These are phyloP conservation scores for Tamias sibiricus DNA, from an alignment of 2,113 vertebrate species.

Conservation along the genomic window DNA sequence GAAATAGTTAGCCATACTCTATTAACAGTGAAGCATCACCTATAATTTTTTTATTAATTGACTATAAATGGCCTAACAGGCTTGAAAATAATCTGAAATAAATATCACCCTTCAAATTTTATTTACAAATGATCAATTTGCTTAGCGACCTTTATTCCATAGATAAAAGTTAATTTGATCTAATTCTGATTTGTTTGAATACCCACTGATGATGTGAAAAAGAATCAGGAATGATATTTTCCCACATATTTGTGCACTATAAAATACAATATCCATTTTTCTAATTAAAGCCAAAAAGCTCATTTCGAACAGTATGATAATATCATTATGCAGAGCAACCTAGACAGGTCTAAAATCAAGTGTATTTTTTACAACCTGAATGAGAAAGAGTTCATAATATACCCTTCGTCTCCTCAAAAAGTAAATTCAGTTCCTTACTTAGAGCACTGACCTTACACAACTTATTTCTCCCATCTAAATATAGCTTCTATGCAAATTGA, in stretches of 20 bases:
- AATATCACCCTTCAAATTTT: constrained; percentile 57
- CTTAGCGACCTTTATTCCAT: constrained; percentile 6
- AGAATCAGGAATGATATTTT: background rate
- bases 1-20: background rate
- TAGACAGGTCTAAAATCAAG: constrained; percentile 27
- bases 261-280: constrained; percentile 35
- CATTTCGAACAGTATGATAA: background rate
- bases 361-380: background rate
- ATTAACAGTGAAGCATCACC: constrained; percentile 1
- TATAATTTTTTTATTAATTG: constrained; percentile 23
- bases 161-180: background rate
- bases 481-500: constrained; percentile 56
- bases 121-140: constrained; percentile 47
- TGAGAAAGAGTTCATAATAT: constrained; percentile 37
- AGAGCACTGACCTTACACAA: constrained; percentile 39
- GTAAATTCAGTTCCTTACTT: background rate
- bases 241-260: background rate
- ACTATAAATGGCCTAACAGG: background rate
- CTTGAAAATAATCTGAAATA: constrained; percentile 52
- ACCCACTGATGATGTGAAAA: background rate
- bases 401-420: constrained; percentile 26
- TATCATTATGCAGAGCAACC: background rate
- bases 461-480: constrained; percentile 49
- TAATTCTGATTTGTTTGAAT: constrained; percentile 5
- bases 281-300: constrained; percentile 15